Evolutionary conservation across 2,113 vertebrate species (phyloP).

Genomic region (Acanthochromis polyacanthus): DNA sequence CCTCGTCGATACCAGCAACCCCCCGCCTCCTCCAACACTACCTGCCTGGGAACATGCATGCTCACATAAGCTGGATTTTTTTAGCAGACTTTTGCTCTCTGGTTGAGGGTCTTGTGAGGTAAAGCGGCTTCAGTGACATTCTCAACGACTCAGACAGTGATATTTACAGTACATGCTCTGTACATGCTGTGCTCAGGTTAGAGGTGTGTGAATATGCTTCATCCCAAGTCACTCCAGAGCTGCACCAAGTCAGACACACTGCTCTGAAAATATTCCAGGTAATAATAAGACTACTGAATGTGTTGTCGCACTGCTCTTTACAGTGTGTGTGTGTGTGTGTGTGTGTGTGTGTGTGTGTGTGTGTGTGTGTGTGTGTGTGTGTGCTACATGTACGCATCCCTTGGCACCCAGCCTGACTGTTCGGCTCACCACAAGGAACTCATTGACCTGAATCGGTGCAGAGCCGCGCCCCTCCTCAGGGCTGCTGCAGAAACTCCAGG

Average conservation of each 20-base stretch:
- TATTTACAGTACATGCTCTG: conserved; percentile 18
- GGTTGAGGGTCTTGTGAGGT: conserved; percentile 25
- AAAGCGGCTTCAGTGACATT: conserved; percentile 46
- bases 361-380: conserved; percentile 27
- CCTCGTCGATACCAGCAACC: conserved; percentile 21
- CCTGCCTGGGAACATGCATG: conserved; percentile 14
- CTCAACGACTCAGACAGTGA: conserved; percentile 32
- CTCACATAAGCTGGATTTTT: not conserved
- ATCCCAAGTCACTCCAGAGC: conserved; percentile 7
- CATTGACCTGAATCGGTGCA: conserved; percentile 89
- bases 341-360: conserved; percentile 20
- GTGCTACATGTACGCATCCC: conserved; percentile 59
- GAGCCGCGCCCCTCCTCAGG: conserved; percentile 84
- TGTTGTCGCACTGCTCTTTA: conserved; percentile 38
- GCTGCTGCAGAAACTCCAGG: conserved; percentile 76
- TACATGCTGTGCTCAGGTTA: conserved; percentile 15
- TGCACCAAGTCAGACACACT: conserved; percentile 24
- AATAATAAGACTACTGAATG: conserved; percentile 63
- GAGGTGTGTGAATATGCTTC: conserved; percentile 1
- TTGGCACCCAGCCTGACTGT: conserved; percentile 84
- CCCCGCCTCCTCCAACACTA: conserved; percentile 9
- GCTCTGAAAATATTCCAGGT: conserved; percentile 51
- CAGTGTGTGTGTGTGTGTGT: conserved; percentile 13
- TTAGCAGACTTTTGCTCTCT: not conserved
- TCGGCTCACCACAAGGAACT: conserved; percentile 87